Evolutionary conservation across 2,797 vertebrate genomes (phyloP), one percentile per base, ranked within the genome.

Genomic region (Sparidentex hasta): DNA sequence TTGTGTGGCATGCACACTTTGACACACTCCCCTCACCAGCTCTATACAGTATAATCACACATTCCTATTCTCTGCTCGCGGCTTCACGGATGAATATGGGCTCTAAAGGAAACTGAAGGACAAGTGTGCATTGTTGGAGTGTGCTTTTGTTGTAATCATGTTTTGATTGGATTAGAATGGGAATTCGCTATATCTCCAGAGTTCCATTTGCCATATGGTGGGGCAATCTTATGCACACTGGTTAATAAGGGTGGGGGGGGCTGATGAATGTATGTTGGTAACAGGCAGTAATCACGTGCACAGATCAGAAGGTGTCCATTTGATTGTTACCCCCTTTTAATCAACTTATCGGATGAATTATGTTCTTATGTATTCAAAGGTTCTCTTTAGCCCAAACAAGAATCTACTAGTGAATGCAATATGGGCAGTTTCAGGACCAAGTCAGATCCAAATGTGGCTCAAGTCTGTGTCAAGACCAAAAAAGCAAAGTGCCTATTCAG

Each of bases 21-120:
- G 92, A 93, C 93, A 94, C 94, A 90, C 92, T 92, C 93, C 91
- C 92, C 92, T 92, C 91, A 90, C 87, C 83, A 87, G 93, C 91
- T 92, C 92, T 70, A 90, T 92, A 94, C 91, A 92, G 85, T 86
- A 83, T 80, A 91, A 94, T 94, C 93, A 94, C 91, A 92, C 92
- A 91, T 91, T 93, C 75, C 77, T 88, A 85, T 86, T 92, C 87
- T 90, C 88, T 74, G 48, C 88, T 90, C 71, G 58, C 76, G 62
- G 86, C 84, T 86, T 69, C 55, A 52, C 80, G 33, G 78, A 76
- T 80, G 76, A 91, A 87, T 77, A 81, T 66, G 41, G 71, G 76
- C 71, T 87, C 80, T 68, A 76, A 79, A 75, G 83, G 68, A 80
- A 89, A 76, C 61, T 65, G 81, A 90, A 84, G 88, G 84, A 91